phyloP scores from a whole-genome alignment of 2,113 vertebrate species.

The Rhagologus leucostigma region DNA sequence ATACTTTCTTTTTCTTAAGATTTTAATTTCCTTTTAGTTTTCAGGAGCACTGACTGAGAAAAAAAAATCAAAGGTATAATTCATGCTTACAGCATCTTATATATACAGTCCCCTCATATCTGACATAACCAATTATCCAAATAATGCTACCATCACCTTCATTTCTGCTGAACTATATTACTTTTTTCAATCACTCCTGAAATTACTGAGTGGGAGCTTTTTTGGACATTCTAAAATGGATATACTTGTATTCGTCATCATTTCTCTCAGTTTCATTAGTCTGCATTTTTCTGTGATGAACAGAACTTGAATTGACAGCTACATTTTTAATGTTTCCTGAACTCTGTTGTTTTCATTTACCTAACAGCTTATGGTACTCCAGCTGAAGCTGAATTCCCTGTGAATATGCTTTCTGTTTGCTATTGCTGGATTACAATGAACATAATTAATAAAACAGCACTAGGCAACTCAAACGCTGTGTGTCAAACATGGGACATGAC shows the following conservation, averaged over 20 bases:
- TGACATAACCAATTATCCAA: neutral
- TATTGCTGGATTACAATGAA: neutral
- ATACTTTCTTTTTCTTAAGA: neutral
- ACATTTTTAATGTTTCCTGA: neutral
- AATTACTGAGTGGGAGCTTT: neutral
- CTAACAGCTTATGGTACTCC: neutral
- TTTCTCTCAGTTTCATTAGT: neutral
- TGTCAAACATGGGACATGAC: neutral
- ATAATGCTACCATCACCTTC: neutral
- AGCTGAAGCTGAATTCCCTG: neutral
- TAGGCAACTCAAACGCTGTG: neutral
- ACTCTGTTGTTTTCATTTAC: neutral
- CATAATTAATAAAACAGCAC: neutral
- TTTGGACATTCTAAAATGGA: neutral
- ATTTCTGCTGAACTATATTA: neutral
- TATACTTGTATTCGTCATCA: rapidly evolving
- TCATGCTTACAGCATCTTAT: neutral
- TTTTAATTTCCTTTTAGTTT: neutral
- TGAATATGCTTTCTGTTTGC: neutral
- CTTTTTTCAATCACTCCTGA: neutral
- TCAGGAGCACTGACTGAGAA: neutral
- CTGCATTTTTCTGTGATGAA: neutral
- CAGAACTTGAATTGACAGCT: neutral
- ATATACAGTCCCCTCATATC: neutral
- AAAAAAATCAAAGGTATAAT: neutral